Evolutionary conservation across 2,113 vertebrate species (phyloP), one percentile per base, ranked within the genome.

Genomic region (Sialia sialis): DNA sequence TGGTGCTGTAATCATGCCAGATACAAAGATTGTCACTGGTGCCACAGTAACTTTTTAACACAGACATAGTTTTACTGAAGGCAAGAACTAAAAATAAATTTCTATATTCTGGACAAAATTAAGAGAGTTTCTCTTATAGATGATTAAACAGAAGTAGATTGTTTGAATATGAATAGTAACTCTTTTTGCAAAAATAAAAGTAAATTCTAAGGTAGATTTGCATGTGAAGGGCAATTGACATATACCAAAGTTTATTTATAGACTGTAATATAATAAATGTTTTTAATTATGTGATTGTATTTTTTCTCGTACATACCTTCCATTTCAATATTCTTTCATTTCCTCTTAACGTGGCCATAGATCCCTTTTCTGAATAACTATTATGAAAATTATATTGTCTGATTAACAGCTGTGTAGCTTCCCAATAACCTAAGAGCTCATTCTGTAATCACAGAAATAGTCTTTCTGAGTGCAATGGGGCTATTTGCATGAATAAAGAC

Each of bases 401-500:
- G 88, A 94, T 96, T 96, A 96, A 90, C 92, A 93, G 68, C 88
- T 94, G 66, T 93, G 69, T 86, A 90, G 68, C 60, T 95, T 90
- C 83, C 60, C 93, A 84, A 72, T 89, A 96, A 96, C 43, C 56
- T 87, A 93, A 94, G 56, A 95, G 73, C 90, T 92, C 77, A 67
- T 90, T 92, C 79, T 88, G 54, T 88, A 95, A 93, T 94, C 94
- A 96, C 76, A 84, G 90, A 92, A 95, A 84, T 44, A 93, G 63
- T 81, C 30, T 84, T 93, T 89, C 56, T 67, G 90, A 93, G 86
- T 92, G 72, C 48, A 77, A 51, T 93, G 48, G 43, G 73, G 52
- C 59, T 94, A 94, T 95, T 96, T 96, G 83, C 92, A 94, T 96
- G 92, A 96, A 80, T 96, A 90, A 95, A 96, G 67, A 84, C 80